phyloP scores from a whole-genome alignment of 2,888 invertebrate species.

The Platerodrilus igneus region DNA sequence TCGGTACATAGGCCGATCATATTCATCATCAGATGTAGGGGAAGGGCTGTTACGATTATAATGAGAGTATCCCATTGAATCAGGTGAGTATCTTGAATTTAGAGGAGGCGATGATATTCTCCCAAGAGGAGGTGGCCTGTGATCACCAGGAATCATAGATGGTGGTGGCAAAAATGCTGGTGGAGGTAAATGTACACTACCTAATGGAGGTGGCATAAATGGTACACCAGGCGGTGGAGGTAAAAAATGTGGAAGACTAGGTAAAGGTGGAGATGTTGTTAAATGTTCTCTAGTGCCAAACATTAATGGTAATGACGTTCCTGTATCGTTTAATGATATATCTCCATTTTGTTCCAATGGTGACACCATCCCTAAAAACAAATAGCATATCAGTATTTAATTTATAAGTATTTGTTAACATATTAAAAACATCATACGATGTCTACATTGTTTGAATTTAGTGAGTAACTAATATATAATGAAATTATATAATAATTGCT shows the following conservation, averaged over 20 bases:
- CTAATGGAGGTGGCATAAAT: slow-evolving; percentile 56
- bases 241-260: slow-evolving; percentile 56
- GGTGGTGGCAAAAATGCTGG: slow-evolving; percentile 50
- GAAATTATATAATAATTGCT: too few species aligned
- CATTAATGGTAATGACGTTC: slow-evolving; percentile 47
- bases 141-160: slow-evolving; percentile 49
- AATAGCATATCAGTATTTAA: slow-evolving; percentile 4
- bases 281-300: slow-evolving; percentile 43
- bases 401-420: too few species aligned
- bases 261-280: slow-evolving; percentile 49
- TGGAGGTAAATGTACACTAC: slow-evolving; percentile 38
- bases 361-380: slow-evolving; percentile 51
- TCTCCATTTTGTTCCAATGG: slow-evolving; percentile 53
- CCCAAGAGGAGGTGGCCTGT: slow-evolving; percentile 53
- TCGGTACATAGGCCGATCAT: slow-evolving; percentile 54
- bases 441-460: too few species aligned
- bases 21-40: slow-evolving; percentile 56
- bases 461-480: too few species aligned
- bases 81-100: slow-evolving; percentile 54
- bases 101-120: slow-evolving; percentile 54
- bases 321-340: slow-evolving; percentile 46
- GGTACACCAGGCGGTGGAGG: slow-evolving; percentile 63
- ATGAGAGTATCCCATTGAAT: slow-evolving; percentile 41
- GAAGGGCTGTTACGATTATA: slow-evolving; percentile 63
- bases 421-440: too few species aligned